A percentile compares a stretch with the other conserved stretches of the same genome.
phyloP scores from a whole-genome alignment of 1,140 invertebrate species.

The Wasmannia auropunctata region DNA sequence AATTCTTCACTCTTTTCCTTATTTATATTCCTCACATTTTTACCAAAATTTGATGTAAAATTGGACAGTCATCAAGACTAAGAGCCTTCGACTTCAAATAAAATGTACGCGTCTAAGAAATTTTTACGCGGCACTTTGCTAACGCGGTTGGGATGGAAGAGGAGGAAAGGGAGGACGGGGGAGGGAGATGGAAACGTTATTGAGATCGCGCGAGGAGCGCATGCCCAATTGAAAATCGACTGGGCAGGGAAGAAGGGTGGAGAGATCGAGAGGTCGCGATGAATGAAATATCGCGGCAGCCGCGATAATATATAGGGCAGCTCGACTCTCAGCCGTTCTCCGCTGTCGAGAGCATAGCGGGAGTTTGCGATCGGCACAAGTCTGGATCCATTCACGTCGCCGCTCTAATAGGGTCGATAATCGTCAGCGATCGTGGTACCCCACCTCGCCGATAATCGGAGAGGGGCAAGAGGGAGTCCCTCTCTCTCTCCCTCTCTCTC shows the following conservation, averaged over 20 bases:
- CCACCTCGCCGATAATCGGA: constrained; percentile 73
- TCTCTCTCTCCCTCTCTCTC: constrained; percentile 13
- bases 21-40: neutral
- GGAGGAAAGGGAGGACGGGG: too few relatives aligned
- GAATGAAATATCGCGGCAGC: constrained; percentile 73
- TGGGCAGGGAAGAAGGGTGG: neutral
- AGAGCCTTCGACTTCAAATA: neutral
- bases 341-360: constrained; percentile 22
- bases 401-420: constrained; percentile 79
- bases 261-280: constrained; percentile 62
- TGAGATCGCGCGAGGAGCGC: constrained; percentile 39
- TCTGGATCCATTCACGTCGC: constrained; percentile 73
- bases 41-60: constrained; percentile 2
- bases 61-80: constrained; percentile 14
- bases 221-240: constrained; percentile 56
- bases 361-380: constrained; percentile 59
- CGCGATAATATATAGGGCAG: constrained; percentile 67
- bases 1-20: neutral
- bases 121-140: constrained; percentile 30
- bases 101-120: constrained; percentile 11
- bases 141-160: constrained; percentile 5
- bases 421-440: constrained; percentile 76
- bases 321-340: constrained; percentile 57
- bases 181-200: constrained; percentile 28
- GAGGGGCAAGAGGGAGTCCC: neutral